These are phyloP conservation scores for Lacerta viridis DNA, from an alignment of 2,797 vertebrate species.

Conservation along the genomic window DNA sequence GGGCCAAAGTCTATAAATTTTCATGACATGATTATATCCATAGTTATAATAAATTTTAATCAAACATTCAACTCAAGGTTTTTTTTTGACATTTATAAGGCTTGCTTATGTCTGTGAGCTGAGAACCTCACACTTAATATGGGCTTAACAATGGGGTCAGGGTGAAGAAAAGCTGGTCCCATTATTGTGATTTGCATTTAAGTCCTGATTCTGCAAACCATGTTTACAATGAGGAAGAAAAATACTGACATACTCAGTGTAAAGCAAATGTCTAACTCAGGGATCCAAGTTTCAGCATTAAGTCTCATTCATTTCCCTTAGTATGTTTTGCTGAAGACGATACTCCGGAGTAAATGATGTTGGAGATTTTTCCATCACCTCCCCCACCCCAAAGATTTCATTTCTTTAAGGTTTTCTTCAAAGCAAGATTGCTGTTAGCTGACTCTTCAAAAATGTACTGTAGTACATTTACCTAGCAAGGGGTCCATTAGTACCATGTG, in stretches of 20 bases:
- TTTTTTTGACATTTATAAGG: conserved; percentile 32
- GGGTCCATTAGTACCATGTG: too few species aligned
- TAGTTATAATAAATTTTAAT: conserved; percentile 29
- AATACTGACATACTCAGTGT: too few species aligned
- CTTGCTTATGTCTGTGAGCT: conserved; percentile 3
- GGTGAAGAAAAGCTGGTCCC: conserved; percentile 41
- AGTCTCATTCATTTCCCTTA: neutral
- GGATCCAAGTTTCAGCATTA: conserved; percentile 1
- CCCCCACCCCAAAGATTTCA: too few species aligned
- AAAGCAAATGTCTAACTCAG: neutral
- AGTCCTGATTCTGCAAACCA: conserved; percentile 26
- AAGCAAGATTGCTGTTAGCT: conserved; percentile 25
- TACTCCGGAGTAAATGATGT: neutral
- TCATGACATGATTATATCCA: rapidly evolving
- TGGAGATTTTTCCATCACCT: too few species aligned
- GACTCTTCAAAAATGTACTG: too few species aligned
- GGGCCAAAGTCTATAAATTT: conserved; percentile 55
- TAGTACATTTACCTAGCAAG: too few species aligned
- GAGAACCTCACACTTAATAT: conserved; percentile 30
- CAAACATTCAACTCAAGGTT: conserved; percentile 38
- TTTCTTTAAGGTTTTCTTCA: neutral
- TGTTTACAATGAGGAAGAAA: neutral
- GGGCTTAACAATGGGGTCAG: conserved; percentile 27
- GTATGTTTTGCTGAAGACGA: neutral
- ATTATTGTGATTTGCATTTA: conserved; percentile 31